Base-by-base conservation (phyloP, 2,797 vertebrate genomes). In the Protonibea diacanthus region DNA sequence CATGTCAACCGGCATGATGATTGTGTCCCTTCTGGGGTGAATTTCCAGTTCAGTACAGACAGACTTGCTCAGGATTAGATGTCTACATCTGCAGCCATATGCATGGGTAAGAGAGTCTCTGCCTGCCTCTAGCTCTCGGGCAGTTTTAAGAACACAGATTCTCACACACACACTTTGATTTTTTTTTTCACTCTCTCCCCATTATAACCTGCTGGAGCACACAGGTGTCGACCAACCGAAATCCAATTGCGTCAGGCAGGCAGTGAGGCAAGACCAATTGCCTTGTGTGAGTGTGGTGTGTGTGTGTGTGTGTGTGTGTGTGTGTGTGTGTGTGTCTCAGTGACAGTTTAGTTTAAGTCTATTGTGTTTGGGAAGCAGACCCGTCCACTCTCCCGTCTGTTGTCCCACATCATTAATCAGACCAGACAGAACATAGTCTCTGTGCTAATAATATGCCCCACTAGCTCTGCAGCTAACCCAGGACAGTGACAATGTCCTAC, bases 381-480 rank as follows among this genome's bases (percentile, higher is more conserved):
- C 78, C 55, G 57, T 89, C 84, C 71, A 81, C 84, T 90, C 76
- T 80, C 83, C 82, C 84, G 83, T 83, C 87, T 85, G 85, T 88
- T 89, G 83, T 87, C 84, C 74, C 78, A 80, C 78, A 78, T 89
- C 93, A 93, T 94, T 92, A 92, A 93, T 94, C 93, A 94, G 82
- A 63, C 64, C 49, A 74, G 83, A 83, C 85, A 86, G 82, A 80
- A 63, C 81, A 82, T 80, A 58, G 74, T 84, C 78, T 75, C 73
- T 69, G 45, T 74, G 82, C 81, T 84, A 92, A 92, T 88, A 83
- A 76, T 68, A 88, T 86, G 86, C 84, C 79, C 80, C 78, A 79
- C 27, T 73, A 74, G 77, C 87, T 85, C 71, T n/a, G 17, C 48
- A 62, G 84, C 74, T 76, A 81, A 89, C 72, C 69, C 73, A 81